These are phyloP conservation scores for Drosophila asahinai DNA, from an alignment of 1,140 invertebrate genomes.

Conservation along the genomic window DNA sequence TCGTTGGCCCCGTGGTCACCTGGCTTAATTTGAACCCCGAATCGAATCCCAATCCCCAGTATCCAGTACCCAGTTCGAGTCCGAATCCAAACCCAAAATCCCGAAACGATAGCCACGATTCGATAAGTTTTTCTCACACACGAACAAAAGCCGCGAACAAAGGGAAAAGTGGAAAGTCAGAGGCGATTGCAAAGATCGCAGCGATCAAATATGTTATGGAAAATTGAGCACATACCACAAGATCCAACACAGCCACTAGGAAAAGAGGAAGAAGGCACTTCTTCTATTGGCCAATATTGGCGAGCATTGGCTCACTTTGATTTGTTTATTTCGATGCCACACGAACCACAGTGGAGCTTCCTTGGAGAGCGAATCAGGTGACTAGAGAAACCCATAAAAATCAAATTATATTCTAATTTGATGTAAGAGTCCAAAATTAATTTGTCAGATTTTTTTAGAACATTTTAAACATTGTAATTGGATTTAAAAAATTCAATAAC, in stretches of 20 bases:
- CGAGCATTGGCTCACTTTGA: conserved; percentile 74
- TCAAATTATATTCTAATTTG: not conserved
- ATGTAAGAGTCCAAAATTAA: too few species aligned
- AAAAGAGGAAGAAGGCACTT: conserved; percentile 5
- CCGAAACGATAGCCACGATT: conserved; percentile 63
- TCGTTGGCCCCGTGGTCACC: conserved; percentile 81
- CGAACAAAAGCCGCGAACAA: conserved; percentile 57
- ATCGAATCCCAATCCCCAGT: not conserved
- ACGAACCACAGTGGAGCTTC: conserved; percentile 43
- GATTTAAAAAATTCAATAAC: too few species aligned
- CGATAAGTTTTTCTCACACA: conserved; percentile 81
- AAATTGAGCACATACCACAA: conserved; percentile 79
- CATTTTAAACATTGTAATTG: too few species aligned
- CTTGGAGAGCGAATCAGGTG: too few species aligned
- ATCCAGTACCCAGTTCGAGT: not conserved
- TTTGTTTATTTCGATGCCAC: conserved; percentile 79
- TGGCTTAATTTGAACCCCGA: conserved; percentile 67
- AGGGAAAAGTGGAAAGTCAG: conserved; percentile 79
- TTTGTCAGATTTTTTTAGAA: too few species aligned
- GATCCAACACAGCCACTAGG: conserved; percentile 39
- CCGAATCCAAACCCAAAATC: conserved; percentile 15
- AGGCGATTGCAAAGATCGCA: conserved; percentile 76
- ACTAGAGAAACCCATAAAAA: too few species aligned
- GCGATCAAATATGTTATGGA: conserved; percentile 82
- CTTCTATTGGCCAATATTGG: conserved; percentile 16